phyloP scores from a whole-genome alignment of 2,888 invertebrate species.

The Imbricaverruca yamaguchii region DNA sequence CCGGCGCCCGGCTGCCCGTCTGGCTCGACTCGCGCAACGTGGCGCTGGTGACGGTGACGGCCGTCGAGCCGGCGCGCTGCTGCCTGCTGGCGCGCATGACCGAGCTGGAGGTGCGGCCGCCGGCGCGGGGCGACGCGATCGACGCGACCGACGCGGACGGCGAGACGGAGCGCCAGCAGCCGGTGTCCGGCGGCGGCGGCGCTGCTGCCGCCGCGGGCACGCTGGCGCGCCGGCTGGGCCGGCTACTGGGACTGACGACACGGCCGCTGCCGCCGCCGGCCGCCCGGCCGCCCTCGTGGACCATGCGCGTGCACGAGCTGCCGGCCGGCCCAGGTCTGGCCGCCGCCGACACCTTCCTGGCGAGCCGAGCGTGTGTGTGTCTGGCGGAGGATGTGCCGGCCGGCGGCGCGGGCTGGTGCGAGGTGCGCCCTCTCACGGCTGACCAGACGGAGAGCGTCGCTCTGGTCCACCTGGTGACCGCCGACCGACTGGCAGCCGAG shows the following conservation, averaged over 20 bases:
- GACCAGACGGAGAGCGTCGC: not conserved
- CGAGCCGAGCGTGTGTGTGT: not conserved
- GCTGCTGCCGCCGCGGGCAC: not conserved
- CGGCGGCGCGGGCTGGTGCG: not conserved
- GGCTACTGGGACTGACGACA: not conserved
- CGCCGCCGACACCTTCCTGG: not conserved
- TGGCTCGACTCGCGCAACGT: conserved; percentile 9
- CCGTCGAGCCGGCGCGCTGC: conserved; percentile 24
- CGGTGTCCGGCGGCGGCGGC: too few species aligned
- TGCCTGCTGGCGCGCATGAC: conserved; percentile 29
- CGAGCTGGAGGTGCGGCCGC: conserved; percentile 31
- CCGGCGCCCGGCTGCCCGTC: conserved; percentile 14
- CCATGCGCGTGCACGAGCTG: not conserved
- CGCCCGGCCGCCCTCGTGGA: not conserved
- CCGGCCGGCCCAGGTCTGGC: not conserved
- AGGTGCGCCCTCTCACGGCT: not conserved
- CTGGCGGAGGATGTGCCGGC: not conserved
- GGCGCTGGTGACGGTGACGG: conserved; percentile 26
- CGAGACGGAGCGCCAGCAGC: too few species aligned
- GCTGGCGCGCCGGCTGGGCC: not conserved
- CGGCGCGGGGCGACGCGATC: not conserved
- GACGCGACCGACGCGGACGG: too few species aligned
- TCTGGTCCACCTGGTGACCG: not conserved
- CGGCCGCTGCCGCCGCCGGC: not conserved
- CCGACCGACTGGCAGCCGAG: not conserved